Base-by-base conservation (phyloP, 1,140 invertebrate genomes). In the Drosophila obscura region DNA sequence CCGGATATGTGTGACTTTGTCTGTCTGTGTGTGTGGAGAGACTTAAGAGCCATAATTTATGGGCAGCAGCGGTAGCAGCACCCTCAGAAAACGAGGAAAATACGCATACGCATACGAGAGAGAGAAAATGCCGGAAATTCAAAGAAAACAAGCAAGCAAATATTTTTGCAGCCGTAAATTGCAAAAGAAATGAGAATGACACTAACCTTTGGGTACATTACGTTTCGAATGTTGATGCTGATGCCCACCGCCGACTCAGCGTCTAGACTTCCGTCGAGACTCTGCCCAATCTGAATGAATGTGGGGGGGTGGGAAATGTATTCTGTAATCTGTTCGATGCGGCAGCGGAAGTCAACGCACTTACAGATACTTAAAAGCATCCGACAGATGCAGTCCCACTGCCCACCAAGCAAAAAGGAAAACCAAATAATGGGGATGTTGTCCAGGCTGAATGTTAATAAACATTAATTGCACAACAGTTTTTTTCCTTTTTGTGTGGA, bases 251-350 rank as follows among this genome's bases (percentile, higher is more conserved):
- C 19, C 55, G 59, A 63, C 71, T 64, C 76, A 76, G 72, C 61
- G 82, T 87, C 82, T 87, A 87, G 82, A 87, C 82, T 87, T 82
- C 83, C 74, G 82, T 87, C 82, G 82, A 87, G 82, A 87, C 80
- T 71, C 28, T 28, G 19, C 19, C 1, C 1, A 0, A 2, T 28
- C 28, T 28, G 28, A 31, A 31, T 31, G 28, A 31, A 7, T 31
- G 28, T 2, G 28, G 2, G 28, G 8, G 2, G 8, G 28, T 52
- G 68, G 63, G 73, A 69, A 67, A 58, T 74, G 58, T 53, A 80
- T 71, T 19, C 19, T 64, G 60, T 59, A 22, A 57, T 48, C 46
- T 28, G 46, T 69, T 53, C 57, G 43, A 16, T 63, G 56, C 61
- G 61, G 41, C 7, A 24, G 39, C 56, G 53, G 28, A 74, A 67